Base-by-base conservation (phyloP, 2,797 vertebrate species). In the Denticeps clupeoides region DNA sequence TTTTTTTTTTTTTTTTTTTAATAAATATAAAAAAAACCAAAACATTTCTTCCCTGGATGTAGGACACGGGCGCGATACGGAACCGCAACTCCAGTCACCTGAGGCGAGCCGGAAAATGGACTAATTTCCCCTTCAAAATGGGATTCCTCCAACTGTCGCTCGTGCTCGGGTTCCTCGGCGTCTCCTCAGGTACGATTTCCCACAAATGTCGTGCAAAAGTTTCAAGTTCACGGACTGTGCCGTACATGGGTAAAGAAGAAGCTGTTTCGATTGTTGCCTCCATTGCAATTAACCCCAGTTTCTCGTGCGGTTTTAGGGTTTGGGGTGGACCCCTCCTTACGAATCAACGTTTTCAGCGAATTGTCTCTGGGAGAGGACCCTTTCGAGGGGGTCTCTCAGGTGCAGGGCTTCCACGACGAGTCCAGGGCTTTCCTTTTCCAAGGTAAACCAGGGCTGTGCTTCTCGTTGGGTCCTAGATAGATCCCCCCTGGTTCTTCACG, bases 381-480 rank as follows among this genome's bases (percentile, higher is more conserved):
- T 38, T 79, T 84, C 50, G 75, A 82, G 38, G 94, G 94, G 70
- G 87, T 96, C 70, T 86, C 80, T 70, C 94, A 95, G 78, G 94
- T 98, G 60, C 87, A 87, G 46, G 94, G 94, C 64, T 89, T 95
- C 72, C 91, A 91, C 78, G 90, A 93, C 76, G 89, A 90, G 68
- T 91, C 90, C 65, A 89, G 81, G 89, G 92, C 94, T 8, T 96
- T 93, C 78, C 85, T 91, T 64, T 98, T 98, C 58, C 82, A 90
- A 95, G 94, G 94, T 97, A 93, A 59, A 18, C 35, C n/a, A 50
- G 33, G 50, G 55, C 60, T 8, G 11, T 33, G 49, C 52, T 31
- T 22, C 35, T 45, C 2, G 13, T 42, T 41, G 23, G 15, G 8
- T 9, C 11, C 15, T 31, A 2, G 28, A 1, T 7, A 19, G 28